These are phyloP conservation scores for Fringilla coelebs DNA, from an alignment of 2,797 vertebrate species.

Conservation along the genomic window DNA sequence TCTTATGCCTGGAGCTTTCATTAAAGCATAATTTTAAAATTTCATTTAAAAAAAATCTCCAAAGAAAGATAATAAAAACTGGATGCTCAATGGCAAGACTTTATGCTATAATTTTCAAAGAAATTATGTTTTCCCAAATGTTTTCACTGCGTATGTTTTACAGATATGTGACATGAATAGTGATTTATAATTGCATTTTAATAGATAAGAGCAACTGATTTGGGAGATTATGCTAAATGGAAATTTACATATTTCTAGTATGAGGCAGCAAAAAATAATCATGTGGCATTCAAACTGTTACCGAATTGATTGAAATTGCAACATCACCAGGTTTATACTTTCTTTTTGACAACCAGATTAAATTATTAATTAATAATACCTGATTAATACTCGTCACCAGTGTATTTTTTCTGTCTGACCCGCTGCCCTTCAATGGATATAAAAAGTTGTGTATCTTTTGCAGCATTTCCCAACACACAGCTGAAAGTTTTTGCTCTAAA, in stretches of 20 bases:
- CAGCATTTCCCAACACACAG: not conserved
- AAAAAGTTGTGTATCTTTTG: not conserved
- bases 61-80: not conserved
- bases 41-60: not conserved
- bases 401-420: not conserved
- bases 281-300: not conserved
- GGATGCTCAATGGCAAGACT: not conserved
- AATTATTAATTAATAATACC: not conserved
- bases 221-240: not conserved
- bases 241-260: not conserved
- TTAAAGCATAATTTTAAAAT: not conserved
- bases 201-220: not conserved
- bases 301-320: not conserved
- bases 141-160: not conserved
- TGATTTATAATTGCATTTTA: slow-evolving; percentile 1
- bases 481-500: not conserved
- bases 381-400: not conserved
- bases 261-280: not conserved
- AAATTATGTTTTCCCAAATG: not conserved
- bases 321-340: not conserved
- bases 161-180: not conserved
- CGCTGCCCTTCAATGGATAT: not conserved
- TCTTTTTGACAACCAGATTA: not conserved
- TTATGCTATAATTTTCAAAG: not conserved
- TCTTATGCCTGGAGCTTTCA: not conserved